These are phyloP conservation scores for Eurytoma californica DNA, from an alignment of 2,888 invertebrate genomes.

Conservation along the genomic window DNA sequence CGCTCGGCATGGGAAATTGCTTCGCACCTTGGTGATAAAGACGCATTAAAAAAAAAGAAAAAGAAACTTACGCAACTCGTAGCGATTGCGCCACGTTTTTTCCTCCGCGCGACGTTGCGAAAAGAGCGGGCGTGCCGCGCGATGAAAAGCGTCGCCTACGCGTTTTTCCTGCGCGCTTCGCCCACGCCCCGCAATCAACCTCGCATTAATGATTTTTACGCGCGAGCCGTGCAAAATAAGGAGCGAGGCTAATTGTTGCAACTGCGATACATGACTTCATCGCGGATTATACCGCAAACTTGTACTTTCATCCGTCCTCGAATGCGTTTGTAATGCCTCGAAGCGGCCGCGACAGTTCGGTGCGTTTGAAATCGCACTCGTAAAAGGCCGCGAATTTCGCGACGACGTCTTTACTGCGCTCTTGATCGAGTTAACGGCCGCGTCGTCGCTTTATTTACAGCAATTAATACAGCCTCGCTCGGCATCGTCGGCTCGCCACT, in stretches of 20 bases:
- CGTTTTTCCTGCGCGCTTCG: background rate
- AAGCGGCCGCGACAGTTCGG: background rate
- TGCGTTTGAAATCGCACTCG: background rate
- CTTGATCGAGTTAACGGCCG: background rate
- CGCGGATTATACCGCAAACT: background rate
- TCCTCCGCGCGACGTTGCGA: background rate
- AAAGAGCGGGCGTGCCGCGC: slow-evolving; percentile 1
- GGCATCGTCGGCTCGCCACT: background rate
- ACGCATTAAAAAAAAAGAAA: too few relatives aligned
- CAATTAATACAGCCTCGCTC: slow-evolving; percentile 10
- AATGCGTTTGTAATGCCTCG: background rate
- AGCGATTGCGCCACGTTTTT: background rate
- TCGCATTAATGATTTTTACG: background rate
- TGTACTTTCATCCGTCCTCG: too few relatives aligned
- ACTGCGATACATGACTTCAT: background rate
- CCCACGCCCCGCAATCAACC: slow-evolving; percentile 15
- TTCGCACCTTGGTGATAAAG: too few relatives aligned
- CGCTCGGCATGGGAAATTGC: too few relatives aligned
- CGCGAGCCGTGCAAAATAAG: background rate
- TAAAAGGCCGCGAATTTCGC: background rate
- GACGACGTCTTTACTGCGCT: slow-evolving; percentile 1
- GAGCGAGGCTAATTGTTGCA: background rate
- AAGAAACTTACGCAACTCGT: too few relatives aligned
- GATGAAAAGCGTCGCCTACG: slow-evolving; percentile 29
- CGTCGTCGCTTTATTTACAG: too few relatives aligned